phyloP scores from a whole-genome alignment of 2,888 invertebrate genomes.

The Chelonus formosanus region DNA sequence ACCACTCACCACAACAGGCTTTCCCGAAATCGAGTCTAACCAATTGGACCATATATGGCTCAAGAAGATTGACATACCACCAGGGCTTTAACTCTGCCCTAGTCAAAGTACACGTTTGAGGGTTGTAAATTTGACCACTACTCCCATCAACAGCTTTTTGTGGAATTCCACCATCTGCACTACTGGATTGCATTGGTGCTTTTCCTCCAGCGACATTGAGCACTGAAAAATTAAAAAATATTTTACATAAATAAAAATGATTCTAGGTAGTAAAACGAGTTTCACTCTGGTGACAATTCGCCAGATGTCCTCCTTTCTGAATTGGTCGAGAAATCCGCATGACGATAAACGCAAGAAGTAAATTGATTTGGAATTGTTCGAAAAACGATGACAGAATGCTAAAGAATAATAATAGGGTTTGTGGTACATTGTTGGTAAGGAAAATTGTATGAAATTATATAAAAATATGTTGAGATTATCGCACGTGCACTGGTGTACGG shows the following conservation, averaged over 20 bases:
- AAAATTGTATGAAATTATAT: background rate
- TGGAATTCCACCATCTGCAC: slow-evolving; percentile 83
- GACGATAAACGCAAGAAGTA: slow-evolving; percentile 10
- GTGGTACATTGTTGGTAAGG: background rate
- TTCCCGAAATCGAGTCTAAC: slow-evolving; percentile 91
- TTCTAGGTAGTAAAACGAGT: slow-evolving; percentile 7
- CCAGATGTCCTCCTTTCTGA: slow-evolving; percentile 34
- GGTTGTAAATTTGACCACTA: slow-evolving; percentile 81
- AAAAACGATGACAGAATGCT: background rate
- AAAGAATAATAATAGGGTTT: background rate
- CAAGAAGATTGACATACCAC: slow-evolving; percentile 95
- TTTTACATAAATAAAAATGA: background rate
- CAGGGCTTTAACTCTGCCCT: slow-evolving; percentile 85
- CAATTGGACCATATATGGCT: slow-evolving; percentile 94
- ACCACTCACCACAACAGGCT: slow-evolving; percentile 85
- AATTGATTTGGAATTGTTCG: slow-evolving; percentile 2
- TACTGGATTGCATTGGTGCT: slow-evolving; percentile 93
- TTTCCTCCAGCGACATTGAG: slow-evolving; percentile 93
- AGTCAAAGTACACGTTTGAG: slow-evolving; percentile 88
- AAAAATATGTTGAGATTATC: too few species aligned
- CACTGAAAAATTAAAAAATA: slow-evolving; percentile 68
- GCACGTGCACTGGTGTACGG: too few species aligned
- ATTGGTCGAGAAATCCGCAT: slow-evolving; percentile 21
- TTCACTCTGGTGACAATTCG: slow-evolving; percentile 30
- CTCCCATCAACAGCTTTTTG: slow-evolving; percentile 93